Evolutionary conservation across 1,140 invertebrate species (phyloP).

Genomic region (Tetraneura akinire): DNA sequence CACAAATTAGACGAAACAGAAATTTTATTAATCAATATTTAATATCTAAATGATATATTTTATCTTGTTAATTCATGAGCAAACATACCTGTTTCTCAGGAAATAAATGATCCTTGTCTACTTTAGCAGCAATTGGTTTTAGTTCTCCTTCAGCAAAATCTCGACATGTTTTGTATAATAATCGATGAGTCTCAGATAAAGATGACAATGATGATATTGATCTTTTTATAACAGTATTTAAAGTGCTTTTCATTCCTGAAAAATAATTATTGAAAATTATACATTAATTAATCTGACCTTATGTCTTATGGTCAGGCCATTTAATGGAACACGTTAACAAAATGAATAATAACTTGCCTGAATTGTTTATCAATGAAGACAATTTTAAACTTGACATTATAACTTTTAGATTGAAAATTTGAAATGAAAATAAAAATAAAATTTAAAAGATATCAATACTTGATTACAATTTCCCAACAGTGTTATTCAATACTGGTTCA

Average conservation of each 20-base stretch:
- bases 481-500: too few relatives aligned
- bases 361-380: not conserved
- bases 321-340: not conserved
- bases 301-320: not conserved
- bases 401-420: not conserved
- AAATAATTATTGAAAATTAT: not conserved
- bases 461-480: too few relatives aligned
- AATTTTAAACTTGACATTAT: slow-evolving; percentile 30
- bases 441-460: not conserved
- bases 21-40: too few relatives aligned
- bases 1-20: too few relatives aligned
- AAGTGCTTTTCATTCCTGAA: slow-evolving; percentile 17
- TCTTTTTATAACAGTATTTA: slow-evolving; percentile 24
- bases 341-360: not conserved
- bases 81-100: slow-evolving; percentile 71
- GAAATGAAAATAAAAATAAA: too few relatives aligned
- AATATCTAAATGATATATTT: too few relatives aligned
- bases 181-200: slow-evolving; percentile 88
- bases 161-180: slow-evolving; percentile 86
- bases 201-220: slow-evolving; percentile 68
- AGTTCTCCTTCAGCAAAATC: slow-evolving; percentile 91
- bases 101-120: slow-evolving; percentile 82
- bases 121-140: slow-evolving; percentile 79
- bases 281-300: not conserved
- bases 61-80: too few relatives aligned